Base-by-base conservation (phyloP, 2,888 invertebrate genomes). In the Sthenelais limicola region DNA sequence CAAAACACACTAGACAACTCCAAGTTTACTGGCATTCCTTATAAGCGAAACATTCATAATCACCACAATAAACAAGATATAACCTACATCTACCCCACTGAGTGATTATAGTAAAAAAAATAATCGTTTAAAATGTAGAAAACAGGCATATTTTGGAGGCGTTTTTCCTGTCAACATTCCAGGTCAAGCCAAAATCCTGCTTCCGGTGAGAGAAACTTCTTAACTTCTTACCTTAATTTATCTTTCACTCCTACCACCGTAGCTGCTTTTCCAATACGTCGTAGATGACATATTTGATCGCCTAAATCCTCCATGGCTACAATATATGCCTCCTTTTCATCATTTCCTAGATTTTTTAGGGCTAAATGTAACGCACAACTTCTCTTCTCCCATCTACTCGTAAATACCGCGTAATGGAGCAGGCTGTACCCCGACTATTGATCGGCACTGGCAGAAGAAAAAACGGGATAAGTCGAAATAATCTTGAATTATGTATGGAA, bases 211-310 rank as follows among this genome's bases (percentile, higher is more conserved):
- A 30, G 5, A 3, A 2, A 3, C 12, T 9, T 15, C 35, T 35
- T 26, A 48, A 43, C 24, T 28, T 18, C 66, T 38, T 38, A 72
- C 72, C 51, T 67, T 43, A 72, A 30, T 21, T 38, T 56, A 72
- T 72, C 67, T 15, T 52, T 51, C 21, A 72, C 72, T 43, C 72
- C 72, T 5, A 52, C n/a, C 7, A 72, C 66, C 18, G 72, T 66
- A 30, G 72, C 66, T 9, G 66, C 18, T 43, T 72, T 67, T 30
- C 72, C 72, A 5, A 67, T 32, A 38, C 72, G 33, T 33, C 67
- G 33, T n/a, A 72, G 43, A 21, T 67, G 72, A 43, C 38, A 72
- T 18, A 51, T 54, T 28, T 35, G 38, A 24, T 49, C 49, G 18
- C 43, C 49, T 4, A 30, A 28, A 33, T 32, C 43, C 21, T 71